These are phyloP conservation scores for Gortyna flavago DNA, from an alignment of 2,888 invertebrate genomes.

Conservation along the genomic window DNA sequence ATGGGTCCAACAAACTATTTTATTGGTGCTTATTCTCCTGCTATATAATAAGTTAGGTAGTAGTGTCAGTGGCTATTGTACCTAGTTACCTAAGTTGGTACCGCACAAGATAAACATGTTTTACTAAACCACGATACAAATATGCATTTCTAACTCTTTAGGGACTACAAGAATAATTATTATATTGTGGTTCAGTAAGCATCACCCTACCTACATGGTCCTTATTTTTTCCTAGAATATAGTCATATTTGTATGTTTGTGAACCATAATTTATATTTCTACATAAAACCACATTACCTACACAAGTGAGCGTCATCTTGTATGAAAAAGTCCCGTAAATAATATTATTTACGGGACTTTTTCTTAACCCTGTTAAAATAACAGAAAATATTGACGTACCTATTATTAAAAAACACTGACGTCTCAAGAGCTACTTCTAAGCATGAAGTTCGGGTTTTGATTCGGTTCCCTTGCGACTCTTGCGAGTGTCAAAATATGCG, in stretches of 20 bases:
- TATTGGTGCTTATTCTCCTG: not conserved
- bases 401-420: not conserved
- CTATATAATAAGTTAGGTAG: not conserved
- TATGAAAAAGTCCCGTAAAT: not conserved
- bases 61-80: not conserved
- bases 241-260: not conserved
- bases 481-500: too few relatives aligned
- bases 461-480: too few relatives aligned
- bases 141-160: not conserved
- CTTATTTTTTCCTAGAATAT: not conserved
- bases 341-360: conserved; percentile 23
- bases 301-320: not conserved
- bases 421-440: too few relatives aligned
- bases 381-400: not conserved
- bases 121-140: conserved; percentile 16
- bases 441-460: too few relatives aligned
- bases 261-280: not conserved
- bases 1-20: not conserved
- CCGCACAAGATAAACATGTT: not conserved
- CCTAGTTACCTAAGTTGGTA: not conserved
- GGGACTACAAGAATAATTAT: conserved; percentile 12
- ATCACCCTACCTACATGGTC: not conserved
- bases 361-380: not conserved
- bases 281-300: conserved; percentile 10
- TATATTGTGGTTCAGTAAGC: not conserved